phyloP scores from a whole-genome alignment of 2,888 invertebrate species.

The Nephrocerus scutellatus region DNA sequence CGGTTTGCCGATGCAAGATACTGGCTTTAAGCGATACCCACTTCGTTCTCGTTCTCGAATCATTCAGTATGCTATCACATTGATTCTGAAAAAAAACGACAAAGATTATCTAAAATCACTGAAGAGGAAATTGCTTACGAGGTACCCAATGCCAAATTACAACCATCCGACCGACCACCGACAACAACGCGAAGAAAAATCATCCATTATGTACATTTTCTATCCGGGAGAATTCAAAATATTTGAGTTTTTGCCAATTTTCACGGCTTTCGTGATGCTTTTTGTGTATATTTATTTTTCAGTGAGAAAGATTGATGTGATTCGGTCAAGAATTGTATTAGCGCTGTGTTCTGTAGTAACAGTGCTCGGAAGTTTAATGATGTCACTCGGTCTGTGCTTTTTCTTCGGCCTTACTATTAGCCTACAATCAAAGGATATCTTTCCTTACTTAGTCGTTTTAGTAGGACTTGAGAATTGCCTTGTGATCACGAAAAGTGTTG shows the following conservation, averaged over 20 bases:
- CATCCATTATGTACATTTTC: slow-evolving; percentile 60
- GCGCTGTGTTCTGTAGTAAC: slow-evolving; percentile 87
- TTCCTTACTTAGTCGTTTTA: slow-evolving; percentile 90
- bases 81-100: slow-evolving; percentile 75
- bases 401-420: slow-evolving; percentile 79
- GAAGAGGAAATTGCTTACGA: slow-evolving; percentile 58
- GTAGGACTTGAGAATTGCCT: slow-evolving; percentile 91
- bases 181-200: slow-evolving; percentile 29
- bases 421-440: slow-evolving; percentile 79
- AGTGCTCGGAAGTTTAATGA: slow-evolving; percentile 76
- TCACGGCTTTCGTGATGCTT: slow-evolving; percentile 74
- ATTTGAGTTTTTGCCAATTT: slow-evolving; percentile 75
- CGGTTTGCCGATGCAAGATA: slow-evolving; percentile 83
- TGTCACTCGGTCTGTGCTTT: slow-evolving; percentile 85
- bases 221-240: slow-evolving; percentile 86
- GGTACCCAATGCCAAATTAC: slow-evolving; percentile 61
- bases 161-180: slow-evolving; percentile 16
- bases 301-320: slow-evolving; percentile 77
- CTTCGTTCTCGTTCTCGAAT: slow-evolving; percentile 75
- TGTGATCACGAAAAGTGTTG: slow-evolving; percentile 86
- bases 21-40: slow-evolving; percentile 84
- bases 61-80: slow-evolving; percentile 82
- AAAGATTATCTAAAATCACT: slow-evolving; percentile 70
- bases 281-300: slow-evolving; percentile 94
- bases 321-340: slow-evolving; percentile 51